Base-by-base conservation (phyloP, 2,113 vertebrate species). In the Epinephelus fuscoguttatus region DNA sequence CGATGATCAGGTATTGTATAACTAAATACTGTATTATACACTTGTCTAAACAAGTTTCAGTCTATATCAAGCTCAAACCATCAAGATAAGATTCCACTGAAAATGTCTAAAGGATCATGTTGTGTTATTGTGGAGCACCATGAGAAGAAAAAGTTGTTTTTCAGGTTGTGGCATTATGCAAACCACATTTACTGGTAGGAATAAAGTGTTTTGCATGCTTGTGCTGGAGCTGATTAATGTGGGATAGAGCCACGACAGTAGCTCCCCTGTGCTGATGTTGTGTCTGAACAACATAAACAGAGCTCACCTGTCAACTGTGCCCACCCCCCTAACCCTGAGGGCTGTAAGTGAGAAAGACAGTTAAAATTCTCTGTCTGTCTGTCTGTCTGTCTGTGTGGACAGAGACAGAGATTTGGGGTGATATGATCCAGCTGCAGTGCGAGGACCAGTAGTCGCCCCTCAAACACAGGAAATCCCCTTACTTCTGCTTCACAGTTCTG, bases 381-480 rank as follows among this genome's bases (percentile, higher is more conserved):
- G 37, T 78, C 60, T n/a, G 60, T 79, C 67, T 37, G 55, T 75
- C 63, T 78, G 73, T 42, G 19, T 40, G 59, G 84, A 86, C 70
- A 81, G 57, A 84, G 56, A 50, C 56, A n/a, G 78, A 49, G 57
- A 76, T 80, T 59, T 52, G 69, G 73, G 81, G 68, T 85, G 84
- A 82, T 87, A 30, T 50, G 84, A 82, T 87, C 63, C 85, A 82
- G 74, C 90, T 70, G 53, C 42, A 68, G 66, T 25, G 52, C 21
- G 78, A 80, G 82, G 82, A 90, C 75, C 90, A 85, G 91, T 59
- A 70, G 81, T 84, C 37, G 42, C 80, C 85, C 75, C 81, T 71
- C 85, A 63, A 70, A 88, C 74, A 80, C 89, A 92, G 92, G 92
- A 93, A 93, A 92, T 92, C 93, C 93, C 92, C 91, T 89, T 88